Evolutionary conservation across 2,113 vertebrate species (phyloP).

Genomic region (Lonchura striata): DNA sequence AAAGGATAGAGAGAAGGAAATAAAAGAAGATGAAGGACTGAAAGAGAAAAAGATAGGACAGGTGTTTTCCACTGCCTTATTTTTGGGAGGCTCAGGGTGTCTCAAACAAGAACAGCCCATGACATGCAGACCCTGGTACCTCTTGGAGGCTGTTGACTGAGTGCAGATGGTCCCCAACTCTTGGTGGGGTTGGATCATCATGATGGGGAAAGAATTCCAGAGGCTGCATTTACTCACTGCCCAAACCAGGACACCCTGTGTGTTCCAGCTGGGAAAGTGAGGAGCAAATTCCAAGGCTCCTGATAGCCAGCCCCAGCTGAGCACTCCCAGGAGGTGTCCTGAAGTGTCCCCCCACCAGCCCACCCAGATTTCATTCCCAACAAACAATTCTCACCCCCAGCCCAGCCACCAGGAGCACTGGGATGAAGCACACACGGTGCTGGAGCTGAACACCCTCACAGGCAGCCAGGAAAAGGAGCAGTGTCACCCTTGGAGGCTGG

Average conservation of each 20-base stretch:
- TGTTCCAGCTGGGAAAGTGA: not conserved
- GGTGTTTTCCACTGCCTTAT: not conserved
- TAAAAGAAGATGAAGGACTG: not conserved
- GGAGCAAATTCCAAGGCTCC: not conserved
- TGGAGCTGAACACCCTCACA: not conserved
- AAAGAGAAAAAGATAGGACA: not conserved
- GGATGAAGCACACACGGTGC: rapidly evolving
- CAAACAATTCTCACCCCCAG: not conserved
- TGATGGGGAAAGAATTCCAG: not conserved
- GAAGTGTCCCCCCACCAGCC: rapidly evolving
- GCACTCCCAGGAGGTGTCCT: not conserved
- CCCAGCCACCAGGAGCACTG: not conserved
- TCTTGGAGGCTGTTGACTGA: not conserved
- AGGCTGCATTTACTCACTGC: not conserved
- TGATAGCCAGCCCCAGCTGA: not conserved
- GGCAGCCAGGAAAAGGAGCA: not conserved
- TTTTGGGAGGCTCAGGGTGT: not conserved
- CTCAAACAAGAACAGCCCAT: not conserved
- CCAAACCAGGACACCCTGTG: rapidly evolving
- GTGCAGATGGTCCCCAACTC: not conserved
- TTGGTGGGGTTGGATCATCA: rapidly evolving
- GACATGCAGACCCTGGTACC: no score
- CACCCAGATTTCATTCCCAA: not conserved
- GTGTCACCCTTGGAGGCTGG: not conserved
- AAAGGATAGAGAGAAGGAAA: not conserved